These are phyloP conservation scores for Spea bombifrons DNA, from an alignment of 2,113 vertebrate genomes.

Conservation along the genomic window DNA sequence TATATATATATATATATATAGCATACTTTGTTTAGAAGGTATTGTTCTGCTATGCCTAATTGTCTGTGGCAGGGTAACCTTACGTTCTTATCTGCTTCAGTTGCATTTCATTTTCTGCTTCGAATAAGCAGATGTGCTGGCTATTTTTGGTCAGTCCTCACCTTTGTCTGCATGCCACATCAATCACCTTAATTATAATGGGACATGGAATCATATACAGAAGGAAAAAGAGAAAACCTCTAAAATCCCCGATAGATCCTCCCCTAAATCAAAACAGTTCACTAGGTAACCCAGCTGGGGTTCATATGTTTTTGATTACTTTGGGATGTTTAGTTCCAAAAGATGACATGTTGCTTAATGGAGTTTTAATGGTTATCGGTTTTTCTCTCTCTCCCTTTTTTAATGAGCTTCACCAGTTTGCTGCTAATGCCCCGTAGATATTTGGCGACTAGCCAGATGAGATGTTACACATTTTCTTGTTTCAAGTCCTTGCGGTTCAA, in stretches of 20 bases:
- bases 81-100: constrained; percentile 56
- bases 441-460: constrained; percentile 85
- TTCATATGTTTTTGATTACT: constrained; percentile 99
- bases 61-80: constrained; percentile 43
- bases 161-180: constrained; percentile 74
- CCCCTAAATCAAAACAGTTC: constrained; percentile 96
- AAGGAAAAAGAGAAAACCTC: constrained; percentile 84
- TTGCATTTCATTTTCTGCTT: constrained; percentile 55
- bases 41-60: constrained; percentile 51
- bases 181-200: constrained; percentile 79
- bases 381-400: constrained; percentile 75
- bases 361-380: constrained; percentile 99
- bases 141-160: constrained; percentile 74
- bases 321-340: constrained; percentile 98
- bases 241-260: constrained; percentile 95
- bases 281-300: constrained; percentile 96
- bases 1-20: constrained; percentile 26
- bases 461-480: constrained; percentile 81
- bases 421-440: constrained; percentile 97
- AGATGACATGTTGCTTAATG: constrained; percentile 99
- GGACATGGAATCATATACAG: constrained; percentile 72
- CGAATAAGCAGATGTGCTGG: constrained; percentile 64
- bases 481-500: constrained; percentile 71
- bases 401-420: constrained; percentile 99
- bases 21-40: constrained; percentile 45